phyloP scores from a whole-genome alignment of 2,797 vertebrate species.

The Sebastes elongatus region DNA sequence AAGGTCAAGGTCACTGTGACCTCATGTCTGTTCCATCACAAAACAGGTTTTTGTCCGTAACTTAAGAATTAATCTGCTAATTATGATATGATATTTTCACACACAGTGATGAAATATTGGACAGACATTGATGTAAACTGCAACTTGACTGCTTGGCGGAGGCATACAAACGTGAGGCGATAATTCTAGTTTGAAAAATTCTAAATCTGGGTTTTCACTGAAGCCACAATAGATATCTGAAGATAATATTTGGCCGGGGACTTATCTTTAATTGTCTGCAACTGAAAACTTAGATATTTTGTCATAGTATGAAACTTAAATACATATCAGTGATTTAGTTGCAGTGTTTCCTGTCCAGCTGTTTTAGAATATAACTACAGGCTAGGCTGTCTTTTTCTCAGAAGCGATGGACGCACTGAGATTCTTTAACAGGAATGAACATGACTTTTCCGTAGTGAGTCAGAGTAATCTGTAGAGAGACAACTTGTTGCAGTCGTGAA shows the following conservation, averaged over 20 bases:
- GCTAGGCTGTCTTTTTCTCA: not conserved
- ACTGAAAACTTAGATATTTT: not conserved
- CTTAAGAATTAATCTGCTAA: no score
- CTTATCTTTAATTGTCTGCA: not conserved
- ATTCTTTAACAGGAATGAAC: not conserved
- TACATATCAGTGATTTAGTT: not conserved
- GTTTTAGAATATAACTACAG: not conserved
- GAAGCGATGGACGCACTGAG: not conserved
- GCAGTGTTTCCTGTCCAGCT: not conserved
- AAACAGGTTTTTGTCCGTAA: no score
- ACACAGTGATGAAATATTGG: no score
- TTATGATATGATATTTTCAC: no score
- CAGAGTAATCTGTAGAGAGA: not conserved
- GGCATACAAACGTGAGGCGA: no score
- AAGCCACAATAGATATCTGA: no score
- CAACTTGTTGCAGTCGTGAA: conserved; percentile 13
- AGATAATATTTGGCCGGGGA: not conserved
- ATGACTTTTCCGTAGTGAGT: not conserved
- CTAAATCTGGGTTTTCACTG: not conserved
- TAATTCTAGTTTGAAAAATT: not conserved
- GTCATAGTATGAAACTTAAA: not conserved
- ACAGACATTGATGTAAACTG: no score
- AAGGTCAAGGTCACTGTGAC: no score
- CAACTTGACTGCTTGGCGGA: no score
- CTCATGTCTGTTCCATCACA: no score